These are phyloP conservation scores for Pampusana beccarii DNA, from an alignment of 2,113 vertebrate species.

Conservation along the genomic window DNA sequence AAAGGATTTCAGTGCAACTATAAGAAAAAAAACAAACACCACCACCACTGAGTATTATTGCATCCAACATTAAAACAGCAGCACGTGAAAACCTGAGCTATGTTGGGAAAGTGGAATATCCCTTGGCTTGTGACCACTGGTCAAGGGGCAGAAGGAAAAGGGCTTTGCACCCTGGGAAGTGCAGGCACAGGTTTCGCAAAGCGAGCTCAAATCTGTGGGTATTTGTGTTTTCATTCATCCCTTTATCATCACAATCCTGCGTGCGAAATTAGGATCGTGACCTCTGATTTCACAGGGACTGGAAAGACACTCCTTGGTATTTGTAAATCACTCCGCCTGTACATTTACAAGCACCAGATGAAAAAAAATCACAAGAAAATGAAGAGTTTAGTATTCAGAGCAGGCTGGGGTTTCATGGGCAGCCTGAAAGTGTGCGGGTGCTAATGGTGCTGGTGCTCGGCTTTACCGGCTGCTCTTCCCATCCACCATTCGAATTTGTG, in stretches of 20 bases:
- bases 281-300: not conserved
- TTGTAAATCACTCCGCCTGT: not conserved
- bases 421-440: not conserved
- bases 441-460: accelerated
- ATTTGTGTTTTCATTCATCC: not conserved
- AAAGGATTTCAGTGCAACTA: not conserved
- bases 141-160: not conserved
- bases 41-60: not conserved
- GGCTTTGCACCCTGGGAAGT: not conserved
- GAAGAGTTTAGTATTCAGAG: not conserved
- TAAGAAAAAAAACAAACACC: not conserved
- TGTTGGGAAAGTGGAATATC: not conserved
- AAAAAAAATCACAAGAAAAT: not conserved
- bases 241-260: not conserved
- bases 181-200: not conserved
- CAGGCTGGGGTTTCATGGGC: not conserved
- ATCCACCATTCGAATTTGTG: accelerated
- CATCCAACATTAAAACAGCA: not conserved
- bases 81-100: accelerated
- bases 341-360: not conserved
- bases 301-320: not conserved
- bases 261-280: not conserved
- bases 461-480: not conserved
- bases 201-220: not conserved
- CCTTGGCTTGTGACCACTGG: accelerated